Base-by-base conservation (phyloP, 2,797 vertebrate species). In the Prionace glauca region DNA sequence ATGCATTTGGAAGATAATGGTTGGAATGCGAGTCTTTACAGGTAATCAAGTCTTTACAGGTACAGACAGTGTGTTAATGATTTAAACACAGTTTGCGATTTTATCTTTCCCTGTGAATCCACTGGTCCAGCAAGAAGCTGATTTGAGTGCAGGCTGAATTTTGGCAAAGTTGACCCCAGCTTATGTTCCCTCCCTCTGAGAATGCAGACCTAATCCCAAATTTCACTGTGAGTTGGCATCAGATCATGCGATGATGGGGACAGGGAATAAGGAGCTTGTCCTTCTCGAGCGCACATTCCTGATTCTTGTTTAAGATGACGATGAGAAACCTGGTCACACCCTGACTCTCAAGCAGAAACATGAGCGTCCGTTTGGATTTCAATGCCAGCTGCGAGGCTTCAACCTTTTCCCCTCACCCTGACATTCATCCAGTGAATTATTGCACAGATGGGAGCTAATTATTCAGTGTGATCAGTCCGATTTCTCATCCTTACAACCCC, bases 401-500 rank as follows among this genome's bases (percentile, higher is more conserved):
- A 62, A 60, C 1, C 2, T n/a, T 90, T 29, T 18, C 87, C 56
- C 12, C 56, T 90, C 32, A 90, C 87, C 87, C 87, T 62, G 87
- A 60, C 87, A 62, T 90, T 90, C 87, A 62, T 29, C 26, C 87
- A 32, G n/a, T 29, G 32, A 90, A n/a, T 77, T 14, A 62, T 60
- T 90, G 56, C 87, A 90, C 56, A 90, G 87, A 90, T 90, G 87
- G 87, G 87, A 90, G 56, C 56, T 62, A 90, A 90, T 90, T 90
- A 90, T 90, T 90, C 56, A 18, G 50, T 90, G 87, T 32, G 87
- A 90, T 62, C 56, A 14, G 18, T 62, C 29, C 11, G 3, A 12
- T 90, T 56, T 62, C 87, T 32, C 32, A 16, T 62, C 56, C 86
- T 56, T 29, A 24, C 20, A 32, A 60, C 56, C 86, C 56, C 87